Percentiles rank a stretch among this genome's conserved stretches.
phyloP scores from a whole-genome alignment of 2,113 vertebrate genomes.

The Syngnathus scovelli region DNA sequence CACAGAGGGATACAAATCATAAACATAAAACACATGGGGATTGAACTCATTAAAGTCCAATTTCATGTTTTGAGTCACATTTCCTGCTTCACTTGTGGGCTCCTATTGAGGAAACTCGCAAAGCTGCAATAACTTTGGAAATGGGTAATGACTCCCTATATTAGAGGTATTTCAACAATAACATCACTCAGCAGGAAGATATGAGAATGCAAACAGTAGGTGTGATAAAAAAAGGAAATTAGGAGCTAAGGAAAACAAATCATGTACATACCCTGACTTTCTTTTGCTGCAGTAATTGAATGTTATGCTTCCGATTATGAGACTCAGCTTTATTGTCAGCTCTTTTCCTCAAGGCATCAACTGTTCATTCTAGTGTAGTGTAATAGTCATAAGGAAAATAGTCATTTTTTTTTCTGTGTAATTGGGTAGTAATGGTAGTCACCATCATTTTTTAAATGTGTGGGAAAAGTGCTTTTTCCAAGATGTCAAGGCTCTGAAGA shows the following conservation, averaged over 20 bases:
- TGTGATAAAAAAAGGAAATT: conserved; percentile 44
- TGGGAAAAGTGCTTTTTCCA: background rate
- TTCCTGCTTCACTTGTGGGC: conserved; percentile 42
- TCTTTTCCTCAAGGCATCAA: conserved; percentile 19
- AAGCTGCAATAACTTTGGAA: conserved; percentile 44
- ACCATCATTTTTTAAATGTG: conserved; percentile 7
- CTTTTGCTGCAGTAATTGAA: conserved; percentile 22
- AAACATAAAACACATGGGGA: conserved; percentile 34
- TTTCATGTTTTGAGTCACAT: conserved; percentile 47
- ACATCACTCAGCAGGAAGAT: conserved; percentile 46
- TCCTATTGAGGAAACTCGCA: conserved; percentile 41
- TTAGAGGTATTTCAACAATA: conserved; percentile 45
- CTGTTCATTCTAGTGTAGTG: background rate
- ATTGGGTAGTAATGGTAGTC: conserved; percentile 2
- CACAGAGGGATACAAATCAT: conserved; percentile 26
- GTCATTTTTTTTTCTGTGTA: conserved; percentile 8
- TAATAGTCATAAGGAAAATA: conserved; percentile 18
- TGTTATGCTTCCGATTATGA: conserved; percentile 16
- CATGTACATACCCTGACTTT: conserved; percentile 23
- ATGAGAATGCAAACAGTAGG: conserved; percentile 49
- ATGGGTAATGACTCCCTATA: conserved; percentile 39
- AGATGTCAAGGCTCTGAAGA: background rate
- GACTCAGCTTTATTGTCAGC: conserved; percentile 30
- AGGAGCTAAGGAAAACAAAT: conserved; percentile 15
- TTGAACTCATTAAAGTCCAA: conserved; percentile 52